Evolutionary conservation across 2,888 invertebrate genomes (phyloP).

Genomic region (Pseudanteris insignis): DNA sequence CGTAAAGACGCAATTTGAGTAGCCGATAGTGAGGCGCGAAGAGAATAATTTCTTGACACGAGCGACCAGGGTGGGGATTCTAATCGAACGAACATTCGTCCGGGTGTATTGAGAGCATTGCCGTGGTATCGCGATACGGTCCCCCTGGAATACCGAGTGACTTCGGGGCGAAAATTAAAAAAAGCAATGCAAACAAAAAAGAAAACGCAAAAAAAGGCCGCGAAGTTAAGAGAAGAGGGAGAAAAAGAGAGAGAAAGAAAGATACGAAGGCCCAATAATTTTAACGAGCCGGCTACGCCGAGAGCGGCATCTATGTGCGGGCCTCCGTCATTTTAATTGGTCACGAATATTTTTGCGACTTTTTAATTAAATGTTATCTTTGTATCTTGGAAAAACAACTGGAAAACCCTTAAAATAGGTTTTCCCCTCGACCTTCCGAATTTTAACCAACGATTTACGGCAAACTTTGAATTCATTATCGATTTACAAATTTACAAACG

Average conservation of each 20-base stretch:
- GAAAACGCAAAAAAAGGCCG: conserved; percentile 24
- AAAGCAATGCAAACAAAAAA: too few species aligned
- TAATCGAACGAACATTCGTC: conserved; percentile 26
- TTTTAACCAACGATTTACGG: too few species aligned
- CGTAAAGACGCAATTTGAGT: too few species aligned
- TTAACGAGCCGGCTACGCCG: conserved; percentile 56
- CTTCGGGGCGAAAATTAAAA: conserved; percentile 27
- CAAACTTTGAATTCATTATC: too few species aligned
- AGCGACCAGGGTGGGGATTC: too few species aligned
- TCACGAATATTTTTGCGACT: conserved; percentile 54
- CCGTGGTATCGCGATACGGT: conserved; percentile 45
- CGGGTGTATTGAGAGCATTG: conserved; percentile 47
- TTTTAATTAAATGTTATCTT: conserved; percentile 40
- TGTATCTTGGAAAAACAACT: too few species aligned
- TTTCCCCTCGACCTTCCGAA: too few species aligned
- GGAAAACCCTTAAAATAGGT: too few species aligned
- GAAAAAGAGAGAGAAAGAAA: too few species aligned
- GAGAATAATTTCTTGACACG: too few species aligned
- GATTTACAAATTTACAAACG: too few species aligned
- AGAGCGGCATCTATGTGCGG: conserved; percentile 39
- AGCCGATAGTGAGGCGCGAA: too few species aligned
- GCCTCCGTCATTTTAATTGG: conserved; percentile 57
- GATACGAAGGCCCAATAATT: conserved; percentile 58
- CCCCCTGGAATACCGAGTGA: conserved; percentile 25
- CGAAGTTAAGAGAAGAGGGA: conserved; percentile 46